These are phyloP conservation scores for Cantharis flavilabris DNA, from an alignment of 2,888 invertebrate species.

Conservation along the genomic window DNA sequence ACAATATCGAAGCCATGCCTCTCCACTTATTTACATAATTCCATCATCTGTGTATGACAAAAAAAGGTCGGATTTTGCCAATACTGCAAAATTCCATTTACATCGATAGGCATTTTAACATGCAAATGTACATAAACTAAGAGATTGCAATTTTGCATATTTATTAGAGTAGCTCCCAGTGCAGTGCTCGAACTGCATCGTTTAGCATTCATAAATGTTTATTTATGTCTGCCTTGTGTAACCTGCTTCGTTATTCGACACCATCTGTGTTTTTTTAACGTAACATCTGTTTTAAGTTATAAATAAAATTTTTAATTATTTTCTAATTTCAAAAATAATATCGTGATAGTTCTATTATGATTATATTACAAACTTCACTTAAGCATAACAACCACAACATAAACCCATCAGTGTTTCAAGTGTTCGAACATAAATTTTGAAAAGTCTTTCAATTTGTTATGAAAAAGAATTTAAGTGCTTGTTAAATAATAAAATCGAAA, in stretches of 20 bases:
- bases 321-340: background rate
- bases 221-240: constrained; percentile 27
- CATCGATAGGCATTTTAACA: constrained; percentile 27
- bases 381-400: background rate
- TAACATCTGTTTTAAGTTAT: constrained; percentile 12
- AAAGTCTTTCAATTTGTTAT: background rate
- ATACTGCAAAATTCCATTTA: constrained; percentile 24
- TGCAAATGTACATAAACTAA: constrained; percentile 32
- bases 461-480: background rate
- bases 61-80: constrained; percentile 5
- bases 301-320: background rate
- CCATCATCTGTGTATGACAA: background rate
- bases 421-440: background rate
- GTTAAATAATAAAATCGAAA: background rate
- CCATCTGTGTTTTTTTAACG: constrained; percentile 24
- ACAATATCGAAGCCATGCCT: background rate
- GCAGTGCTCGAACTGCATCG: constrained; percentile 29
- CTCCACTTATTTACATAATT: constrained; percentile 1
- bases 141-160: constrained; percentile 31
- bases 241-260: constrained; percentile 26
- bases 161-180: constrained; percentile 23
- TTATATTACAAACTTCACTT: background rate
- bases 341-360: background rate
- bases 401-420: background rate
- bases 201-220: constrained; percentile 32